Conservation (phyloP, 2,113 vertebrate species). For the Isurus oxyrinchus region DNA sequence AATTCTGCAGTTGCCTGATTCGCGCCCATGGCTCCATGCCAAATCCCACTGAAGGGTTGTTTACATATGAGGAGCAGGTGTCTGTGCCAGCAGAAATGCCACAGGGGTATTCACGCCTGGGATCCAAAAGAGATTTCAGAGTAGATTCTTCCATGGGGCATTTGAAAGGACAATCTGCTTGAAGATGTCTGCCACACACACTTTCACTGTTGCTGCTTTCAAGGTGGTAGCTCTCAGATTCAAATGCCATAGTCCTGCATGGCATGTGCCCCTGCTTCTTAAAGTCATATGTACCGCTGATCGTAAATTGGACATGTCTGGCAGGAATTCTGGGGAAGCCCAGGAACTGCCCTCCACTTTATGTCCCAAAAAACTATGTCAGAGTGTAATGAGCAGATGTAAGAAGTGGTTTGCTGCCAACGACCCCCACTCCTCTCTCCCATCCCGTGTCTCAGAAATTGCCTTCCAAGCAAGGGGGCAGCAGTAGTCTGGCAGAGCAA, state of each 20-base stretch:
- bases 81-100: not conserved
- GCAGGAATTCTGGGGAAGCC: not conserved
- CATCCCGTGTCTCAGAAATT: not conserved
- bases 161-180: too few species aligned
- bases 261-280: not conserved
- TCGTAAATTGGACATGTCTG: not conserved
- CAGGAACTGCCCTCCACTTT: not conserved
- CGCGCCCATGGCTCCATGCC: not conserved
- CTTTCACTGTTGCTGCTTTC: not conserved
- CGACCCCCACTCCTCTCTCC: too few species aligned
- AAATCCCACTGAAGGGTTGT: not conserved
- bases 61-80: not conserved
- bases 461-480: not conserved
- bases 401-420: not conserved
- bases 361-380: not conserved
- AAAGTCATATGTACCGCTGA: not conserved
- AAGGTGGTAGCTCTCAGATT: not conserved
- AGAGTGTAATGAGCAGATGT: not conserved
- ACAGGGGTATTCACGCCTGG: not conserved
- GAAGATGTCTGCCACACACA: not conserved
- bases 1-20: not conserved
- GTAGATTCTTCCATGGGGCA: not conserved
- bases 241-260: not conserved
- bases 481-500: not conserved
- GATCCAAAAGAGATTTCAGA: not conserved